Conservation (phyloP, 2,888 invertebrate species). For the Polylopha cassiicola region DNA sequence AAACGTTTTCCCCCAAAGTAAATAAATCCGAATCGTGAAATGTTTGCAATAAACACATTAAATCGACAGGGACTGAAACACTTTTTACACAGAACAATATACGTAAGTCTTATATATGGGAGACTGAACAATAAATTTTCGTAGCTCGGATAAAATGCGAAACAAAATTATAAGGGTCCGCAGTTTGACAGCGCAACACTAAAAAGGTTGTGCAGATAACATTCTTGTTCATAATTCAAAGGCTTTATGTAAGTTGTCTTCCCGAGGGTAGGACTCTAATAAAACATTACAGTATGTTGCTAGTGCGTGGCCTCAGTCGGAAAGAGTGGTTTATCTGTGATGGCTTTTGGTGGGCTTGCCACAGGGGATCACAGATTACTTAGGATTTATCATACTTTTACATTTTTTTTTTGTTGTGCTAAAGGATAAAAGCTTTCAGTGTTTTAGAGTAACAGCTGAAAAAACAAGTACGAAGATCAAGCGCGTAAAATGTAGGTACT, state of each 20-base stretch:
- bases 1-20: too few species aligned
- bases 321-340: slow-evolving; percentile 13
- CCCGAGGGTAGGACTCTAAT: slow-evolving; percentile 35
- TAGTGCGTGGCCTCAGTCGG: slow-evolving; percentile 12
- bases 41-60: too few species aligned
- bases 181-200: slow-evolving; percentile 20
- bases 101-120: slow-evolving; percentile 14
- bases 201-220: slow-evolving; percentile 21
- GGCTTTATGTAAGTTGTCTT: slow-evolving; percentile 20
- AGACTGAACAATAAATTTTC: slow-evolving; percentile 14
- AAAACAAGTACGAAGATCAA: too few species aligned
- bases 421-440: too few species aligned
- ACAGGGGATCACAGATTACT: slow-evolving; percentile 2
- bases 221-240: slow-evolving; percentile 20
- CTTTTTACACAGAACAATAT: slow-evolving; percentile 9
- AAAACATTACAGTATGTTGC: slow-evolving; percentile 34
- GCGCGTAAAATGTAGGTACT: too few species aligned
- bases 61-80: too few species aligned
- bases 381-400: too few species aligned
- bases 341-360: slow-evolving; percentile 8
- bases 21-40: too few species aligned
- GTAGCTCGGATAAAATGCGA: slow-evolving; percentile 15
- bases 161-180: slow-evolving; percentile 18
- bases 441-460: too few species aligned
- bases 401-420: too few species aligned